Percentiles rank a stretch among this genome's conserved stretches.
phyloP scores from a whole-genome alignment of 92 coral and sea anemone species.

The Desmophyllum pertusum region DNA sequence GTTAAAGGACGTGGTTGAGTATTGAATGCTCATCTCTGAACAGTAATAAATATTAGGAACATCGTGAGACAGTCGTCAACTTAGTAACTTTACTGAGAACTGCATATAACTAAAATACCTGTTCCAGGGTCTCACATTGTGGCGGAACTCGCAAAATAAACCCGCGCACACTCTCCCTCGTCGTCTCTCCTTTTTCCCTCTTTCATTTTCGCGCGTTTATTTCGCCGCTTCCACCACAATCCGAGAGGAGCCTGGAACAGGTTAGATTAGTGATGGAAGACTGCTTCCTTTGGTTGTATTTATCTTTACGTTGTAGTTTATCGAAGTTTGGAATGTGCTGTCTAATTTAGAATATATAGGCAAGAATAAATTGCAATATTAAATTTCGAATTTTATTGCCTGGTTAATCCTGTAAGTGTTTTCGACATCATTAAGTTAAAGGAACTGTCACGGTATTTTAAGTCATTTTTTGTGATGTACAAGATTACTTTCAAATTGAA shows the following conservation, averaged over 20 bases:
- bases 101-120: background rate
- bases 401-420: too few species aligned
- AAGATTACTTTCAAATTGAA: too few species aligned
- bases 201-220: background rate
- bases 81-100: background rate
- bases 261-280: background rate
- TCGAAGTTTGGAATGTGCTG: background rate
- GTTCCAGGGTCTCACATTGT: too few species aligned
- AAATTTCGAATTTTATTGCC: background rate
- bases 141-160: too few species aligned
- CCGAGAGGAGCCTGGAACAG: background rate
- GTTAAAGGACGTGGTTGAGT: background rate
- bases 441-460: too few species aligned
- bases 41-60: background rate
- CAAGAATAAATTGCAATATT: background rate
- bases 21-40: background rate
- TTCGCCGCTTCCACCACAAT: background rate
- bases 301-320: background rate
- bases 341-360: background rate
- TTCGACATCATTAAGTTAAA: background rate
- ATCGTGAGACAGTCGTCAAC: background rate
- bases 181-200: too few species aligned
- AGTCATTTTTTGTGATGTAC: too few species aligned
- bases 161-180: too few species aligned
- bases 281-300: background rate